These are phyloP conservation scores for Nestor notabilis DNA, from an alignment of 2,113 vertebrate genomes.

Conservation along the genomic window DNA sequence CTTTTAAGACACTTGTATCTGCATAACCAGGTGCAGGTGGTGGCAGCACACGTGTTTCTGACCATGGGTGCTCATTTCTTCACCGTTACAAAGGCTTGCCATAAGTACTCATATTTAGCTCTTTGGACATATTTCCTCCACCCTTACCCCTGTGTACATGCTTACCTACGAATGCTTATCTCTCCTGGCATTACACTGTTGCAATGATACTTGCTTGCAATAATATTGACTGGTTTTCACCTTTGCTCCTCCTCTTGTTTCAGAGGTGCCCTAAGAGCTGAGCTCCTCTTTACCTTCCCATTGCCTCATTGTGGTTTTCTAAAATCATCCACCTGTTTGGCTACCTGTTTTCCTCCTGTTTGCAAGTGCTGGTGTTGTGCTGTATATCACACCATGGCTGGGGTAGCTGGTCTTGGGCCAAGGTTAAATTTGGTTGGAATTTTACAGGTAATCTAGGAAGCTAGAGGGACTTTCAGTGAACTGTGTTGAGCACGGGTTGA, in stretches of 20 bases:
- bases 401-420: background rate
- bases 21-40: accelerated
- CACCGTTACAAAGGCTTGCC: background rate
- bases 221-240: background rate
- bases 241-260: background rate
- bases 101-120: background rate
- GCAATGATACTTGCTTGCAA: background rate
- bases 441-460: background rate
- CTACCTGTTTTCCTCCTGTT: background rate
- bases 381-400: accelerated
- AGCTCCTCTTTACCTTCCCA: background rate
- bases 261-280: background rate
- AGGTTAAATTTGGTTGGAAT: background rate
- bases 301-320: background rate
- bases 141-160: background rate
- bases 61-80: background rate
- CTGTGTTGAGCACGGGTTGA: background rate
- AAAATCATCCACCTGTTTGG: accelerated
- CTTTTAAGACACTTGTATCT: background rate
- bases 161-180: accelerated
- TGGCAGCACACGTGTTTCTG: accelerated
- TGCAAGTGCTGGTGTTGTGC: background rate
- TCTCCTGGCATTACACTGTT: background rate
- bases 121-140: background rate
- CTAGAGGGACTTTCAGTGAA: too few species aligned